Evolutionary conservation across 1,140 invertebrate genomes (phyloP), one percentile per base, ranked within the genome.

Genomic region (Bombus haemorrhoidalis): DNA sequence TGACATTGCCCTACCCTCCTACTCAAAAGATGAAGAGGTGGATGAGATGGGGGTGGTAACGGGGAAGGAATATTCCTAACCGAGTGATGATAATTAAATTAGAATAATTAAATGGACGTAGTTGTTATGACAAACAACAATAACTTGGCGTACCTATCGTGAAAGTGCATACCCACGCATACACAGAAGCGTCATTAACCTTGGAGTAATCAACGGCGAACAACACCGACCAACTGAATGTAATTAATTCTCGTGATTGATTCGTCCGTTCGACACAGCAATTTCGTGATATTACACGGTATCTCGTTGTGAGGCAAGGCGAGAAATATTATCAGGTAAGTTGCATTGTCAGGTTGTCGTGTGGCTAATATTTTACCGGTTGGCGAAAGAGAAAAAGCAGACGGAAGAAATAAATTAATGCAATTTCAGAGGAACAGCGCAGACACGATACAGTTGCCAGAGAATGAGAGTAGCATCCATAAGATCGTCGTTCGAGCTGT

Each of bases 21-120:
- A 28, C 80, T 43, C 18, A 18, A 68, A 34, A 18, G 15, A 34
- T 53, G 34, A 22, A 10, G 8, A 22, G n/a, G 32, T 47, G 15
- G n/a, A 2, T 13, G 41, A 32, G n/a, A 12, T 41, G 68, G 34
- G 37, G 6, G 15, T 13, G 9, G 34, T 1, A 1, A 12, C 9
- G 57, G 59, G 28, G 32, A 66, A 34, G 80, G 39, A 82, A 59
- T 64, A 59, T 82, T 82, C 53, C 22, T n/a, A 34, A 74, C 39
- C 80, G 80, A 73, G 66, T 34, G 78, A 82, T 64, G 53, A 82
- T 82, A 82, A 82, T 82, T 82, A 71, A 82, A 82, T 82, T 39
- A 74, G 53, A 74, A 62, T 81, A 62, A 81, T 74, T 74, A 74
- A 82, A 82, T 82, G 69, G 69, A 74, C 80, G 37, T 37, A 34